Percentiles rank a stretch among this genome's conserved stretches.
These are phyloP conservation scores for Semotilus atromaculatus DNA, from an alignment of 2,797 vertebrate species.

Conservation along the genomic window DNA sequence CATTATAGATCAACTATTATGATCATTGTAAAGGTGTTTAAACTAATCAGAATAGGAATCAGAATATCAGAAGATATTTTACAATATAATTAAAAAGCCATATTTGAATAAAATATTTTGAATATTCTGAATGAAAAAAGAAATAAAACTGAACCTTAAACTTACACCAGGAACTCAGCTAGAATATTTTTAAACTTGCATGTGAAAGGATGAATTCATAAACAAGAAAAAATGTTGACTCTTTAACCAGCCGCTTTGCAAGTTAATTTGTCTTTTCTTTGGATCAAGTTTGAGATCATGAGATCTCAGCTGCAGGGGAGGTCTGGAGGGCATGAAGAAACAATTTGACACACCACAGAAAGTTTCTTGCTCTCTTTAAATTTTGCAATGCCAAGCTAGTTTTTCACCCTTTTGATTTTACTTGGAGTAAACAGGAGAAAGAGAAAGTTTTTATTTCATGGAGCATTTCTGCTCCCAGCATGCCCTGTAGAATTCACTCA, in stretches of 20 bases:
- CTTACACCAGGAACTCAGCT: not conserved
- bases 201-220: not conserved
- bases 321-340: constrained; percentile 18
- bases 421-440: not conserved
- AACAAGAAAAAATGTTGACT: not conserved
- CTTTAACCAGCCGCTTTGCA: not conserved
- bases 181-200: not conserved
- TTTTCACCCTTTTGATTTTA: constrained; percentile 10
- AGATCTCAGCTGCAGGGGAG: not conserved
- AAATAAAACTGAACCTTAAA: not conserved
- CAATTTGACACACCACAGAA: constrained; percentile 8
- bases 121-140: not conserved
- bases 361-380: constrained; percentile 20
- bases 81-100: not conserved
- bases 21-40: not conserved
- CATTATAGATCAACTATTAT: not conserved
- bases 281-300: constrained; percentile 3
- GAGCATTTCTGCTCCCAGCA: constrained; percentile 23
- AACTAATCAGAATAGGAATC: not conserved
- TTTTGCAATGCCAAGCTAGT: constrained; percentile 1
- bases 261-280: constrained; percentile 12
- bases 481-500: constrained; percentile 25
- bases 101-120: not conserved
- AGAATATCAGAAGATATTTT: not conserved
- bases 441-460: constrained; percentile 9